Evolutionary conservation across 2,797 vertebrate species (phyloP), one percentile per base, ranked within the genome.

Genomic region (Propithecus perrieri): DNA sequence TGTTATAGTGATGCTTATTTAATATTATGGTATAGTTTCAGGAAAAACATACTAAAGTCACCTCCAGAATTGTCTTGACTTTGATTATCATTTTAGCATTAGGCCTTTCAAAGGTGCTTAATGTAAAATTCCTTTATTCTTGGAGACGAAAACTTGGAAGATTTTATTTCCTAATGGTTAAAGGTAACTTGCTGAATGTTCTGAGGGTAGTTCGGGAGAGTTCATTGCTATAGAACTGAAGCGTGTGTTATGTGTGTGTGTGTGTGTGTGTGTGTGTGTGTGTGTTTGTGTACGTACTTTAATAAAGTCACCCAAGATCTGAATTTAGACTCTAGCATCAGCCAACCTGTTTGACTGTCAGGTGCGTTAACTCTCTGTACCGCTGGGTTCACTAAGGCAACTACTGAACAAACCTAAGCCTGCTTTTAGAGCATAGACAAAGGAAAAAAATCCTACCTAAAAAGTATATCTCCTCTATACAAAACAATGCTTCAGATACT

Each of bases 51-150:
- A 17, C 38, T 3, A 46, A 81, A 63, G 15, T 81, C 76, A 78
- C 41, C 85, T 95, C 89, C 26, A 85, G 30, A 89, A 30, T 53
- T 69, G 15, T 84, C 22, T 94, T 92, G 18, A 14, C 46, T 96
- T 91, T 79, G 12, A 89, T 90, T 28, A 30, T 57, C 55, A 46
- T 76, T 59, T 75, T 85, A 65, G 13, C 22, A 8, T 89, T 22
- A 14, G 17, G 75, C 38, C 65, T 94, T 94, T 93, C 55, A 92
- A 78, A 75, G 69, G 55, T 72, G n/a, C 53, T 94, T 94, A 33
- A 11, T 81, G 30, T 85, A 85, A 96, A 67, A 86, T 86, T 48
- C 59, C 57, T 94, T 30, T 76, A 33, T 92, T 81, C 35, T 89
- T 61, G 26, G 55, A 83, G 50, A 65, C 89, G 24, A 92, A 95